These are phyloP conservation scores for Speoplatyrhinus poulsoni DNA, from an alignment of 2,113 vertebrate species.

Conservation along the genomic window DNA sequence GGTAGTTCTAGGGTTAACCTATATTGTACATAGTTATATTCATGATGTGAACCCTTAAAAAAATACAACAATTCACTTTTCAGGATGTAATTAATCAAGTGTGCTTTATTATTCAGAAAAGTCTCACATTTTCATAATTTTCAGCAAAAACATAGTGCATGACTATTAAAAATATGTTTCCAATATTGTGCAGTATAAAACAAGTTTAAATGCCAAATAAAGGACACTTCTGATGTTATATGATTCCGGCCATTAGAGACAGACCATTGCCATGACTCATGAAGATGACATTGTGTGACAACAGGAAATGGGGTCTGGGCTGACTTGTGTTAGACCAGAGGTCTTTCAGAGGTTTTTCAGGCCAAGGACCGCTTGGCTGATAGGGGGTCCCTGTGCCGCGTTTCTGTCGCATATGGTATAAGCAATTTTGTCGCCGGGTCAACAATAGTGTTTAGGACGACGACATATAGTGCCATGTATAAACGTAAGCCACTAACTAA, in stretches of 20 bases:
- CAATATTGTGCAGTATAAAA: constrained; percentile 33
- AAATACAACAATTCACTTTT: constrained; percentile 25
- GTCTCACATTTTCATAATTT: neutral
- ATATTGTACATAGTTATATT: neutral
- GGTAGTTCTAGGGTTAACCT: too few species aligned
- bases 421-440: too few species aligned
- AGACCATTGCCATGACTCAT: constrained; percentile 25
- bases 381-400: too few species aligned
- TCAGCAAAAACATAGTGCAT: neutral
- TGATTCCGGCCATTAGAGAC: constrained; percentile 16
- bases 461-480: too few species aligned
- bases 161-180: neutral
- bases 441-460: too few species aligned
- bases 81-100: constrained; percentile 32
- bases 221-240: constrained; percentile 24
- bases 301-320: constrained; percentile 43
- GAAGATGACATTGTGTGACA: constrained; percentile 23
- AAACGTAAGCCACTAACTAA: too few species aligned
- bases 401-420: too few species aligned
- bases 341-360: too few species aligned
- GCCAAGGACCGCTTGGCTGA: too few species aligned
- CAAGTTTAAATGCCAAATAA: constrained; percentile 16
- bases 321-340: constrained; percentile 9
- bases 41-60: constrained; percentile 6
- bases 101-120: constrained; percentile 42